Evolutionary conservation across 2,113 vertebrate species (phyloP).

Genomic region (Atrichornis clamosus): DNA sequence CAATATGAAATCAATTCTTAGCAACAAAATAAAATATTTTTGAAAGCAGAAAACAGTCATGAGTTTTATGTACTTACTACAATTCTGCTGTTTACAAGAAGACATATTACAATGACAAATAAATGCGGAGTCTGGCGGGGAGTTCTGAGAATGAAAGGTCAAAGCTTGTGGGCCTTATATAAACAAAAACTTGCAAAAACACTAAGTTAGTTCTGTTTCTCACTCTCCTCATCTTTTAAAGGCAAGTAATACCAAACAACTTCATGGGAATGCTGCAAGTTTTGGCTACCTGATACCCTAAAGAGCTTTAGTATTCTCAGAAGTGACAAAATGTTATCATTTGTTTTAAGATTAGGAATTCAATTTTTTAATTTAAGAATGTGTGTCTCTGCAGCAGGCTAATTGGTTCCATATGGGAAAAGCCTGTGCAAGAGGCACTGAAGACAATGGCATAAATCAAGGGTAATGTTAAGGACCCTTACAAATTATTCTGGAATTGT

Average conservation of each 20-base stretch:
- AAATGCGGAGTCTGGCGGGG: background rate
- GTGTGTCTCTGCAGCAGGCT: background rate
- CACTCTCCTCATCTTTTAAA: background rate
- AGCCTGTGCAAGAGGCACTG: background rate
- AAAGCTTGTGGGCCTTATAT: background rate
- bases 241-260: background rate
- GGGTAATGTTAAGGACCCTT: background rate
- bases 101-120: background rate
- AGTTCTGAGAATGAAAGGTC: background rate
- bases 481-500: background rate
- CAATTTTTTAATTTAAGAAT: background rate
- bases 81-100: background rate
- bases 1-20: background rate
- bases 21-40: background rate
- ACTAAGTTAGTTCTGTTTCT: background rate
- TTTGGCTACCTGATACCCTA: background rate
- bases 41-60: background rate
- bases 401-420: background rate
- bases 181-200: background rate
- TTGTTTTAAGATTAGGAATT: background rate
- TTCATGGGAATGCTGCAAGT: background rate
- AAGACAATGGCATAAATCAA: conserved; percentile 6
- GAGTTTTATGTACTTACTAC: background rate
- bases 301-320: background rate
- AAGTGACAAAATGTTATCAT: background rate